Base-by-base conservation (phyloP, 2,888 invertebrate species). In the Adineta ricciae region DNA sequence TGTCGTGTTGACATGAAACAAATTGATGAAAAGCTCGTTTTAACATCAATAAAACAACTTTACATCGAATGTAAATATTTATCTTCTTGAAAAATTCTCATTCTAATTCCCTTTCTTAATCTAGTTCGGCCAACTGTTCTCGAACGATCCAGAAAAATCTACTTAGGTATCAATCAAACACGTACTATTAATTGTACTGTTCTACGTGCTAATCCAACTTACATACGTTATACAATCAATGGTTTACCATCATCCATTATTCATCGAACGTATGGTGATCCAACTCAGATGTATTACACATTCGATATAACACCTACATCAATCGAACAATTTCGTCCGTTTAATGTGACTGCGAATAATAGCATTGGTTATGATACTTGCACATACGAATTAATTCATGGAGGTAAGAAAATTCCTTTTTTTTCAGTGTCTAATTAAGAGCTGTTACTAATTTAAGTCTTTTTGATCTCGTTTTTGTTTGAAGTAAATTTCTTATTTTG, bases 321-420 rank as follows among this genome's bases (percentile, higher is more conserved):
- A 11, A 24, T 78, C 19, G 78, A 78, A 41, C 78, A 78, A 24
- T 78, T 78, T 78, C 41, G 78, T 78, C 1, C 38, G 24, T 78
- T 78, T 41, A 78, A 78, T 78, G n/a, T 78, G 11, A 78, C 78
- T 5, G 78, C 78, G 9, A 78, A 41, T n/a, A 78, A 78, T 78
- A 41, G 41, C 14, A 19, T 78, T 78, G 78, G 78, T 41, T 78
- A 24, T 78, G 78, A 78, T 41, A 78, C 78, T n/a, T 78, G 78
- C 11, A 78, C 78, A 24, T 78, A 78, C 41, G 78, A 78, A 78
- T 78, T 78, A 41, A 78, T 78, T 38, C 78, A 78, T n/a, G 78
- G 78, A 41, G 78, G 78, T 78, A 64, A 5, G 32, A 16, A 19
- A 46, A 11, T 46, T n/a, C n/a, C n/a, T n/a, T n/a, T n/a, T 49